Conservation (phyloP, 2,113 vertebrate genomes). For the Anhinga anhinga region DNA sequence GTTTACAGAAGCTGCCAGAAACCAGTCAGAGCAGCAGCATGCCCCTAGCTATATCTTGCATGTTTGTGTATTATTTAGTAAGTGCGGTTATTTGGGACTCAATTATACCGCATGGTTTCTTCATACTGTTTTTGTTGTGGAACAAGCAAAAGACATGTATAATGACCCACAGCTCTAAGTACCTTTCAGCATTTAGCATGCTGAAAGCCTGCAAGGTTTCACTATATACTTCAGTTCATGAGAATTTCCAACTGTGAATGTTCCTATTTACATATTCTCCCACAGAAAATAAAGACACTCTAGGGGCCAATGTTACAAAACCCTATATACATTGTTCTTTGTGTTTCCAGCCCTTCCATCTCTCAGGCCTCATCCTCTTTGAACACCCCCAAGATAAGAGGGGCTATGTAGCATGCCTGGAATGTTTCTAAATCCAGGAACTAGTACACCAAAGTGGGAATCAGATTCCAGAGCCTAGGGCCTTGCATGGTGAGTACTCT, state of each 20-base stretch:
- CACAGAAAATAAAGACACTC: background rate
- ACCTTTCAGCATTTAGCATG: background rate
- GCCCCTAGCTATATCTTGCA: background rate
- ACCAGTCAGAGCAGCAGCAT: background rate
- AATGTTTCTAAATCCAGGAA: background rate
- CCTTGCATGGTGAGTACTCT: background rate
- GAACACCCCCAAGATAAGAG: background rate
- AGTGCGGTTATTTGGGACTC: background rate
- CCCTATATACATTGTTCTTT: background rate
- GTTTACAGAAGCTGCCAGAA: background rate
- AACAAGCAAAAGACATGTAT: background rate
- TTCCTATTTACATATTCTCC: background rate
- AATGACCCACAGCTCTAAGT: background rate
- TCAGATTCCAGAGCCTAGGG: background rate
- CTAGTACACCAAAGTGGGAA: background rate
- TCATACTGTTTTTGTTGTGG: background rate
- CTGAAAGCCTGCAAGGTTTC: background rate
- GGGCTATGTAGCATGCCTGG: background rate
- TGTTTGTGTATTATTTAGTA: conserved; percentile 12
- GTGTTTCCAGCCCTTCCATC: background rate
- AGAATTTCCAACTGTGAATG: background rate
- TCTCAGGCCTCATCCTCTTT: background rate
- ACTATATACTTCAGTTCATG: background rate
- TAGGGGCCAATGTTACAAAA: background rate
- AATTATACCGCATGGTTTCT: background rate